Evolutionary conservation across 2,113 vertebrate genomes (phyloP), one percentile per base, ranked within the genome.

Genomic region (Corvus hawaiiensis): DNA sequence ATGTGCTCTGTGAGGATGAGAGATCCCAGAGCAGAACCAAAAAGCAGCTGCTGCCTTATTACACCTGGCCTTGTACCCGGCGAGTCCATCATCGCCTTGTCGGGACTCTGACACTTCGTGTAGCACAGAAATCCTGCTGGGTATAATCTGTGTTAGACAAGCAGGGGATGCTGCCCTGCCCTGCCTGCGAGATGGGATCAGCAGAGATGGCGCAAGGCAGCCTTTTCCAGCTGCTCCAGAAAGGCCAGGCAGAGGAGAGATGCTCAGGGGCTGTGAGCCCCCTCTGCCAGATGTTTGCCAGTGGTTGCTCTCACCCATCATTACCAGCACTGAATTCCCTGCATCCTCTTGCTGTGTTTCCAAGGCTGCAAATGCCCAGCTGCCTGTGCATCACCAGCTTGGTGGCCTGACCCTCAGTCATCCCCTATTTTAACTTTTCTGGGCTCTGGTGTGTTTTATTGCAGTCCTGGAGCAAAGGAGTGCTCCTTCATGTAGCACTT

Each of bases 131-230:
- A 79, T 55, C 84, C 93, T 87, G 81, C 88, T 3, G 90, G 94
- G 74, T n/a, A 18, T 28, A 82, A 67, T 62, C 72, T 33, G 54
- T 71, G 94, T 88, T 39, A 86, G 81, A 81, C 93, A 83, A 81
- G 96, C 95, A 84, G 78, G 89, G 67, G 59, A 83, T 90, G 96
- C 93, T 95, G 96, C 56, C 91, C 87, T 91, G 97, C 96, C 93
- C 90, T 67, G 89, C 87, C 69, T 68, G 9, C 6, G 89, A 88
- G 95, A 30, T 91, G 96, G 37, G 49, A 43, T 16, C 83, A 61
- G 94, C 92, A 66, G 76, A 51, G 85, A 82, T 93, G 95, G 59
- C 55, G 12, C 83, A 56, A 56, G 84, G 87, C 90, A 87, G 93
- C 20, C 13, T 85, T 97, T 97, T 92, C 84, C 83, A 97, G 88